Percentiles rank a stretch among this genome's conserved stretches.
Conservation (phyloP, 2,888 invertebrate species). For the Amphipyra berbera region DNA sequence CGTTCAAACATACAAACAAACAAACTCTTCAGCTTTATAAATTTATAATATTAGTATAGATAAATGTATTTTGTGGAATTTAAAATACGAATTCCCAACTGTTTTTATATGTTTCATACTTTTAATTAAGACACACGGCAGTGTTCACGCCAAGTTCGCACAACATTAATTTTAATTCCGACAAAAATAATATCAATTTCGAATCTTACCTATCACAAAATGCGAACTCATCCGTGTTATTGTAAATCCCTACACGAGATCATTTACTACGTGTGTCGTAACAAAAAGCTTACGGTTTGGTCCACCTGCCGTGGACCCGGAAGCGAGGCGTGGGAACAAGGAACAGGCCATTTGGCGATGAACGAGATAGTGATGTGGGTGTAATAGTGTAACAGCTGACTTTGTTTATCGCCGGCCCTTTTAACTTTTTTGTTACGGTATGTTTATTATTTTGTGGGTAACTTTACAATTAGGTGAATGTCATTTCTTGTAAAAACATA, state of each 20-base stretch:
- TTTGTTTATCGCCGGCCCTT: conserved; percentile 20
- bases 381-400: conserved; percentile 32
- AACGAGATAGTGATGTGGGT: conserved; percentile 24
- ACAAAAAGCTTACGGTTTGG: conserved; percentile 36
- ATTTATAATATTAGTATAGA: too few species aligned
- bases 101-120: too few species aligned
- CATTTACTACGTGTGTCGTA: conserved; percentile 31
- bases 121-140: too few species aligned
- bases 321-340: conserved; percentile 71
- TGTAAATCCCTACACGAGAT: conserved; percentile 26
- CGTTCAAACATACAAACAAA: too few species aligned
- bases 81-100: too few species aligned
- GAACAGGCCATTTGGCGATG: conserved; percentile 45
- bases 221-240: conserved; percentile 14
- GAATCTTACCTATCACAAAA: conserved; percentile 6
- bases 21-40: too few species aligned
- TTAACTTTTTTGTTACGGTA: neutral
- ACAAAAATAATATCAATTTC: conserved; percentile 5
- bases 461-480: neutral
- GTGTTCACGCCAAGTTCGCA: too few species aligned
- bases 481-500: too few species aligned
- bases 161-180: too few species aligned
- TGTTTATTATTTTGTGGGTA: neutral
- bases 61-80: too few species aligned
- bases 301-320: conserved; percentile 61